phyloP scores from a whole-genome alignment of 2,797 vertebrate species.

The Labeo calbasu region DNA sequence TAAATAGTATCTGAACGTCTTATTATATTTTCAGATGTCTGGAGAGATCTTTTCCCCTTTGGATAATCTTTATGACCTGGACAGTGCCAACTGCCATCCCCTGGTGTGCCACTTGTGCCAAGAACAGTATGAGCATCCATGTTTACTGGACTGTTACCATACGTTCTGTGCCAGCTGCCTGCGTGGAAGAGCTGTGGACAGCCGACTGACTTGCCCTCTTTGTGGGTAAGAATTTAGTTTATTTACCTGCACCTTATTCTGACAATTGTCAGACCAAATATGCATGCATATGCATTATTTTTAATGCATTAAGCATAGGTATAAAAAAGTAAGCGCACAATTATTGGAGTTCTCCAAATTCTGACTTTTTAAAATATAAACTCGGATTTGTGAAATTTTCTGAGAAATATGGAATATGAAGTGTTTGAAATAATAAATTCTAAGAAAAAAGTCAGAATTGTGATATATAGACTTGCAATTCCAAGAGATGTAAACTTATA shows the following conservation, averaged over 20 bases:
- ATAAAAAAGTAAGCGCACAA: no score
- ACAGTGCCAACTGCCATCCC: constrained; percentile 80
- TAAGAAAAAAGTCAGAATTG: no score
- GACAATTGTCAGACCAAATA: neutral
- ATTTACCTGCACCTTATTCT: neutral
- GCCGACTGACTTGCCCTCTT: constrained; percentile 80
- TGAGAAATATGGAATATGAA: neutral
- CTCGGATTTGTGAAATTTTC: no score
- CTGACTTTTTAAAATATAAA: no score
- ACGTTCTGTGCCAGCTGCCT: constrained; percentile 84
- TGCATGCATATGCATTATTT: neutral
- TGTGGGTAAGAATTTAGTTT: constrained; percentile 77
- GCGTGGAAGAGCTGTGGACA: constrained; percentile 76
- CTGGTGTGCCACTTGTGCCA: constrained; percentile 85
- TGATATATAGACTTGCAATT: no score
- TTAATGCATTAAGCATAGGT: neutral
- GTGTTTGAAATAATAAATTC: neutral
- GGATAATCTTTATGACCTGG: constrained; percentile 76
- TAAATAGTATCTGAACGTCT: constrained; percentile 27
- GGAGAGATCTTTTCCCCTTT: constrained; percentile 81
- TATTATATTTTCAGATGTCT: constrained; percentile 75
- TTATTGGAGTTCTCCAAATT: no score
- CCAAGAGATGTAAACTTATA: no score
- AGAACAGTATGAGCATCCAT: constrained; percentile 82
- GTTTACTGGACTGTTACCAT: constrained; percentile 88